Percentiles rank a stretch among this genome's conserved stretches.
phyloP scores from a whole-genome alignment of 2,888 invertebrate species.

The Uropetala carovei region DNA sequence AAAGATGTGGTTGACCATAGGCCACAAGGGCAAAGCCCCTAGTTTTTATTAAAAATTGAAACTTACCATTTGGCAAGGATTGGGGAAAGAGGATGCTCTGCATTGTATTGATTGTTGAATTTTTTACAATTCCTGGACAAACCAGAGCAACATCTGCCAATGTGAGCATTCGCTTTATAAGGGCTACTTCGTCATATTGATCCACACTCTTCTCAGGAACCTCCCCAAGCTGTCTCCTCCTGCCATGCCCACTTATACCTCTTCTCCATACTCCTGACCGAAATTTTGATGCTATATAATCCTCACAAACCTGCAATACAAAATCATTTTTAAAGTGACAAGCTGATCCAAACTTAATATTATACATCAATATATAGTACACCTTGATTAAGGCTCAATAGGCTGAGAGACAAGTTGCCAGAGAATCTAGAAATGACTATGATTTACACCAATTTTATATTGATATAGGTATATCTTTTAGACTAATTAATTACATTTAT shows the following conservation, averaged over 20 bases:
- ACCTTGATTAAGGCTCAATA: no score
- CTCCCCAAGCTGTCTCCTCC: slow-evolving; percentile 69
- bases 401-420: no score
- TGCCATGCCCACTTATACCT: slow-evolving; percentile 71
- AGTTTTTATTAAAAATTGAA: no score
- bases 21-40: no score
- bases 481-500: no score
- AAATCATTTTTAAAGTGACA: neutral
- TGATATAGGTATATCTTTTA: no score
- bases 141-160: slow-evolving; percentile 74
- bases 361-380: no score
- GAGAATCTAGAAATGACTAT: no score
- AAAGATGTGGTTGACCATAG: no score
- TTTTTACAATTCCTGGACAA: slow-evolving; percentile 73
- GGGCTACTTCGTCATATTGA: slow-evolving; percentile 71
- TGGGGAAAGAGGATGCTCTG: slow-evolving; percentile 72
- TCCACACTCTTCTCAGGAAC: slow-evolving; percentile 66
- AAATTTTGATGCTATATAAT: slow-evolving; percentile 2
- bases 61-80: slow-evolving; percentile 67
- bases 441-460: no score
- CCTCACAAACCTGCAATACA: slow-evolving; percentile 43
- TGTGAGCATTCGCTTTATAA: slow-evolving; percentile 73
- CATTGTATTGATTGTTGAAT: slow-evolving; percentile 73
- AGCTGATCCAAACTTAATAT: neutral
- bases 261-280: slow-evolving; percentile 65